Base-by-base conservation (phyloP, 2,797 vertebrate species). In the Sebastiscus tertius region DNA sequence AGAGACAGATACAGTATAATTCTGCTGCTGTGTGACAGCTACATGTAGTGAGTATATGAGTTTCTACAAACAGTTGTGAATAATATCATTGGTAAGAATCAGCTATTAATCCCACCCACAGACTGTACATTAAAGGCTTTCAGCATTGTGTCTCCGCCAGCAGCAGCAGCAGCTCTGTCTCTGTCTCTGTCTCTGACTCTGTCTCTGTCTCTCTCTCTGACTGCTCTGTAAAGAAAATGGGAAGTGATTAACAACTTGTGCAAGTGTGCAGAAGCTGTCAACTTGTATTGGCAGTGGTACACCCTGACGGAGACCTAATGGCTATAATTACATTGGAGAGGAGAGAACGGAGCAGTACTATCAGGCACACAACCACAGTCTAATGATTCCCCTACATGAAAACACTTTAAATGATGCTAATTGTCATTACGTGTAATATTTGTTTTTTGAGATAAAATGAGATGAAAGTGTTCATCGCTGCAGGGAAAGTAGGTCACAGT, bases 241-340 rank as follows among this genome's bases (percentile, higher is more conserved):
- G 34, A 67, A 78, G 82, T 64, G 63, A 82, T 84, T 72, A 77
- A 79, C 31, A 80, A 75, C 62, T 67, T 62, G 34, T 55, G 56
- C 42, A 66, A 46, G 52, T 75, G 56, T 67, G 58, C 62, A 34
- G 13, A 34, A 68, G 55, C 67, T 84, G 79, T 84, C 77, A 65
- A n/a, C 52, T 80, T 69, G 10, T 61, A 77, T 69, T 58, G 64
- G 77, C 39, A 26, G 61, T 12, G 75, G 61, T 29, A 6, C 52
- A 4, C 49, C 31, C 74, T 76, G 77, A 87, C 18, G 13, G 60
- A 70, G 61, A 63, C 49, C 60, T 79, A 73, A 75, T 81, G 72
- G 58, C 42, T 69, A 5, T 52, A 78, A 89, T 89, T 78, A 70
- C 59, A 70, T 62, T 22, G 42, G 39, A 70, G 31, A 63, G n/a